Base-by-base conservation (phyloP, 2,797 vertebrate species). In the Urophycis tenuis region DNA sequence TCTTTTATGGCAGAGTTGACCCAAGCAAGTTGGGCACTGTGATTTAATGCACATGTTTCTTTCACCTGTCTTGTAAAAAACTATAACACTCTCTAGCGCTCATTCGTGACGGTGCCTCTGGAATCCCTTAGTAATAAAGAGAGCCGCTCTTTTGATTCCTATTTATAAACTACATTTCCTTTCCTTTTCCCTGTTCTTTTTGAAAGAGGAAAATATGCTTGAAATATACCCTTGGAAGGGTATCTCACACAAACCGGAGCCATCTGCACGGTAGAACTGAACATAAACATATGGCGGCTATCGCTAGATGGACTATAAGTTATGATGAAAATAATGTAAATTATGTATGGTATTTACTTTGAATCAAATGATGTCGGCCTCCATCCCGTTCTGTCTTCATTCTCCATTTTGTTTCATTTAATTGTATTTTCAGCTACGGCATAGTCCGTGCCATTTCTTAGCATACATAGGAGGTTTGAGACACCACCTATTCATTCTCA, bases 31-130 rank as follows among this genome's bases (percentile, higher is more conserved):
- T 82, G 80, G 83, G 84, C 79, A 88, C 84, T 75, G 74, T 92
- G 92, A 93, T 95, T 93, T 91, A 93, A 91, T 88, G 83, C 93
- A 93, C 84, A 88, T 92, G 93, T 93, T 92, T 87, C 89, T 87
- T 93, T 94, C 92, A 95, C 93, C 93, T 94, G 93, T 93, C 92
- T 94, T 93, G 89, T 94, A 94, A 93, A 94, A 93, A 91, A 84
- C 91, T 92, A 89, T 89, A 91, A 90, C 91, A 92, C 90, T 89
- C 84, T 87, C 89, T 85, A 83, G 83, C 87, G 89, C 92, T 91
- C 90, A 93, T 94, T 91, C 90, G 89, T 91, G 88, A 86, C 80
- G 83, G 83, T 89, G 90, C 92, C 89, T 91, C 87, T 88, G 88
- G 87, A 89, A 92, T 93, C 91, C 91, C 85, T 91, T 90, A 88